Base-by-base conservation (phyloP, 2,113 vertebrate genomes). In the Notarius lentiginosus region DNA sequence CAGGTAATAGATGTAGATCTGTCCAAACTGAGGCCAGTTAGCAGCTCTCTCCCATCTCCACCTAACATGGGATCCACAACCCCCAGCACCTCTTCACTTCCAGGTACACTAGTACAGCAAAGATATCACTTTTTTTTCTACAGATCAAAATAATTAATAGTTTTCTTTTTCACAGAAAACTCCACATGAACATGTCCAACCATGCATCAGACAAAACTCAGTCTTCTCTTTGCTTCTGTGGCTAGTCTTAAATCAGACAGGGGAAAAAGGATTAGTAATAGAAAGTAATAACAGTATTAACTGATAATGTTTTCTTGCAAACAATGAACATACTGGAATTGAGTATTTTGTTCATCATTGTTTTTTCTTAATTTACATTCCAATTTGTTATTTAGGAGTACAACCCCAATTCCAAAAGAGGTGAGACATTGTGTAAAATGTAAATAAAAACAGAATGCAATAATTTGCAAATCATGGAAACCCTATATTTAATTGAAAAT, bases 81-180 rank as follows among this genome's bases (percentile, higher is more conserved):
- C 68, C 65, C 77, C 5, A 80, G 92, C n/a, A 18, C 83, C 61
- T 82, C 92, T 56, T 49, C 81, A 83, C 70, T 90, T 85, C 87
- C 95, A 94, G 95, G 97, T 97, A 95, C 90, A 75, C 58, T 72
- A 88, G 22, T 68, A 47, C 11, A 84, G 12, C 12, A 84, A 15
- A 55, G 70, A 14, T 60, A n/a, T 86, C 14, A 18, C 22, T 20
- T 81, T 79, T 24, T 34, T 84, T 73, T 24, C 34, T 55, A 27
- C 8, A n/a, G 24, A 34, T 68, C 12, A 41, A 63, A 61, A 60
- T 20, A 61, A 61, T 63, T 0, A 4, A 20, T 24, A 24, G 2
- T 63, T n/a, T 20, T 79, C n/a, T 55, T 55, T 79, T 79, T 27
- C 14, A 79, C 51, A 79, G 12, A 41, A 56, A 72, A 1, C 6